Conservation (phyloP, 2,797 vertebrate genomes). For the Stomatorhinus walkeri region DNA sequence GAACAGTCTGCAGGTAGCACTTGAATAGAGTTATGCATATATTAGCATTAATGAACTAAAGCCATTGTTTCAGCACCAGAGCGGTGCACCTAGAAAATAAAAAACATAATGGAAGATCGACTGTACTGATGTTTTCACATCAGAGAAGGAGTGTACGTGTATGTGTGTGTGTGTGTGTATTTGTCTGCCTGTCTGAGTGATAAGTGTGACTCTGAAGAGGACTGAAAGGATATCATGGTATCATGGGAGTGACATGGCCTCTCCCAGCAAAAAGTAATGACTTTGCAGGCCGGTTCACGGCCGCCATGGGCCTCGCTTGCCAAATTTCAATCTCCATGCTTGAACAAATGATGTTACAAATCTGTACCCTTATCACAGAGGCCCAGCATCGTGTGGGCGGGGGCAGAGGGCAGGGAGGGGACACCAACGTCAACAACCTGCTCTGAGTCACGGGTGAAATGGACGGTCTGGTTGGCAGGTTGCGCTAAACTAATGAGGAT, state of each 20-base stretch:
- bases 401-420: constrained; percentile 16
- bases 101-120: background rate
- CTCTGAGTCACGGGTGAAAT: constrained; percentile 34
- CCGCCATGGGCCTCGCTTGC: constrained; percentile 46
- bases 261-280: constrained; percentile 47
- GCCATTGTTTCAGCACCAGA: background rate
- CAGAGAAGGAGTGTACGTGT: background rate
- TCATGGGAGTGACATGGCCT: constrained; percentile 47
- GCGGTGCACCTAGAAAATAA: background rate
- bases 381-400: constrained; percentile 20
- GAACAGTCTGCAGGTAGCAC: background rate
- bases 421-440: constrained; percentile 23
- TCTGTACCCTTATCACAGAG: constrained; percentile 42
- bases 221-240: constrained; percentile 49
- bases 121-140: background rate
- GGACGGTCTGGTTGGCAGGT: constrained; percentile 42
- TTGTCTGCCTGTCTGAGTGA: background rate
- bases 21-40: background rate
- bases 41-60: background rate
- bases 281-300: constrained; percentile 64
- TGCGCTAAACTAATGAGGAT: constrained; percentile 51
- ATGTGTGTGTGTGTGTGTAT: constrained; percentile 21
- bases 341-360: constrained; percentile 53
- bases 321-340: constrained; percentile 51
- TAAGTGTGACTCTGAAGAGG: constrained; percentile 28